Conservation (phyloP, 1,140 invertebrate species). For the Trichonephila clavipes region DNA sequence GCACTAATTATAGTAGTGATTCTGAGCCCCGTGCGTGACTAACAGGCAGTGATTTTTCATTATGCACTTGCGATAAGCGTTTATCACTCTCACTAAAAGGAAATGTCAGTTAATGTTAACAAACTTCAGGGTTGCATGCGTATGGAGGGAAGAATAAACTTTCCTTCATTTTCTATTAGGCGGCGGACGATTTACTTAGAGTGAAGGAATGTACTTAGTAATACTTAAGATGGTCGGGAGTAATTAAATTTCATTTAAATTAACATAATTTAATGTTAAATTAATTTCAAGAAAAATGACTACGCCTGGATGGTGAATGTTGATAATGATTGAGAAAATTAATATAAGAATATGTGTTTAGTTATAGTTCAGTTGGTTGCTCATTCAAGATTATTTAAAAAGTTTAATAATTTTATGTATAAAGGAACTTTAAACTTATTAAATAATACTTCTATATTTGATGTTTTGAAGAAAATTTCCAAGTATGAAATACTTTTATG, state of each 20-base stretch:
- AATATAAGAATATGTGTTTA: too few species aligned
- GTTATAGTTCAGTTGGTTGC: too few species aligned
- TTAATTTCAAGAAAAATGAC: not conserved
- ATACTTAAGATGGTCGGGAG: not conserved
- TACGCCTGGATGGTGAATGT: not conserved
- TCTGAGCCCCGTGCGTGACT: slow-evolving; percentile 47
- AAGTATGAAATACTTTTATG: too few species aligned
- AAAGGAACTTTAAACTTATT: too few species aligned
- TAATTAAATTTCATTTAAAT: not conserved
- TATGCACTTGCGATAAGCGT: slow-evolving; percentile 50
- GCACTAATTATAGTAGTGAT: slow-evolving; percentile 46
- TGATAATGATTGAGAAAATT: not conserved
- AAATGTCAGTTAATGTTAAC: slow-evolving; percentile 58
- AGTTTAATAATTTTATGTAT: too few species aligned
- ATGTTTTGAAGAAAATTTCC: too few species aligned
- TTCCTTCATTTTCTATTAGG: not conserved
- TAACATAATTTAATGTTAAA: slow-evolving; percentile 2
- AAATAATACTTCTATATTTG: too few species aligned
- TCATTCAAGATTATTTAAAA: too few species aligned
- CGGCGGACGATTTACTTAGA: not conserved
- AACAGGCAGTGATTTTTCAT: slow-evolving; percentile 62
- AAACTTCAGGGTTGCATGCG: slow-evolving; percentile 19
- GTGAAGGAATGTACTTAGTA: not conserved
- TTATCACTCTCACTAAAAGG: slow-evolving; percentile 55
- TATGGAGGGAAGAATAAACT: not conserved